Base-by-base conservation (phyloP, 2,888 invertebrate species). In the Lycophotia porphyrea region DNA sequence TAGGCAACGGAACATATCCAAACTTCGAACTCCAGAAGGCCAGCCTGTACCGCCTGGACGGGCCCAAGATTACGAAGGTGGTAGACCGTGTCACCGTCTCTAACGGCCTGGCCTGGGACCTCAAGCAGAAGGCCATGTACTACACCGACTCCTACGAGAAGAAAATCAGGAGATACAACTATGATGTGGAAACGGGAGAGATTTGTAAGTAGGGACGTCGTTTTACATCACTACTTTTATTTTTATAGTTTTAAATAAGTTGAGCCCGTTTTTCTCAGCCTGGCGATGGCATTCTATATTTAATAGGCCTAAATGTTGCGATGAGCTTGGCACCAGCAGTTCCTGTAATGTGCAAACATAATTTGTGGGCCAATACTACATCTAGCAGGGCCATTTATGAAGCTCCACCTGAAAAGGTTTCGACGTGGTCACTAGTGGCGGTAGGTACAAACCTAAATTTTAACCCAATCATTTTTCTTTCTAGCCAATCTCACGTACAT, bases 61-160 rank as follows among this genome's bases (percentile, higher is more conserved):
- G 91, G 1, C 73, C 81, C 15, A 92, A 89, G 18, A 71, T 93
- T 39, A 87, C 84, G 60, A 91, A 87, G 60, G 67, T 95, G 13
- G 92, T 72, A 0, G 87, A 88, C 2, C 80, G 85, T 0, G 93
- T 98, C 21, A 95, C 96, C 67, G 96, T 98, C 84, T 97, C 98
- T n/a, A 98, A 98, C 92, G 98, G 98, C 0, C 93, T 98, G 58
- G 97, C 98, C 18, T 98, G 98, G 98, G 97, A 98, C 88, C 92
- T 96, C 21, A 95, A 97, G 80, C 94, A 97, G 81, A 97, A 97
- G 75, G 97, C 97, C 70, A 97, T 98, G 95, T 98, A 98, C 92
- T 98, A 97, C 92, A 97, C 97, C 2, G 98, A 98, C 93, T 97
- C 98, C 0, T 91, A 97, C 2, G 97, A 97, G 84, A 91, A 94